Evolutionary conservation across 2,888 invertebrate genomes (phyloP).

Genomic region (Trichogramma dendrolimi): DNA sequence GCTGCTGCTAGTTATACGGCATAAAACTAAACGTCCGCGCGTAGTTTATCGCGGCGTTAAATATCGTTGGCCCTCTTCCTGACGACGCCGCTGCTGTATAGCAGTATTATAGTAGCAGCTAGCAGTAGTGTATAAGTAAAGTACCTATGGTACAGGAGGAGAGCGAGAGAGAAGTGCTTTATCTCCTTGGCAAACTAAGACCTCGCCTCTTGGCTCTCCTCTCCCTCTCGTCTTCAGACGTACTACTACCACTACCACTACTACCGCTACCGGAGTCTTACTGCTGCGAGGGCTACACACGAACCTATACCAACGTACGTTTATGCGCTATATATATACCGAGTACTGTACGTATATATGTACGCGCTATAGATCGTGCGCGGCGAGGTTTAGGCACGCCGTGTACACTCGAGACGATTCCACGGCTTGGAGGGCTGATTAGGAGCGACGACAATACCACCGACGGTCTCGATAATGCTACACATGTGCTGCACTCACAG

Average conservation of each 20-base stretch:
- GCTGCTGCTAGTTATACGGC: no score
- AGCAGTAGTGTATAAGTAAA: no score
- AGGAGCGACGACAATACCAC: constrained; percentile 34
- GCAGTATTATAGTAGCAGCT: neutral
- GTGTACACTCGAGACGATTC: constrained; percentile 26
- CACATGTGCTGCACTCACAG: constrained; percentile 27
- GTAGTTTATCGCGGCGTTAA: no score
- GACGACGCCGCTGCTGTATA: neutral
- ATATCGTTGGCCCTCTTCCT: no score
- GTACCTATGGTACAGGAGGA: no score
- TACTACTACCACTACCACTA: no score
- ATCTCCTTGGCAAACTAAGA: constrained; percentile 18
- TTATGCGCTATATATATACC: no score
- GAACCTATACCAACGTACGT: no score
- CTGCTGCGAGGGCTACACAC: no score
- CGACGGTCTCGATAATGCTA: constrained; percentile 38
- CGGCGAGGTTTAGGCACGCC: neutral
- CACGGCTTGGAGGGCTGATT: constrained; percentile 26
- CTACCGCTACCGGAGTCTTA: no score
- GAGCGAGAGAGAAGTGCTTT: constrained; percentile 5
- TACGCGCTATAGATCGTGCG: neutral
- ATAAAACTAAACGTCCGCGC: no score
- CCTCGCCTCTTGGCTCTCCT: constrained; percentile 20
- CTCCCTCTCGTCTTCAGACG: neutral
- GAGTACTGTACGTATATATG: no score